A percentile compares a stretch with the other conserved stretches of the same genome.
Conservation (phyloP, 53 echinoderm and acorn worm genomes). For the Actinopyga echinites region DNA sequence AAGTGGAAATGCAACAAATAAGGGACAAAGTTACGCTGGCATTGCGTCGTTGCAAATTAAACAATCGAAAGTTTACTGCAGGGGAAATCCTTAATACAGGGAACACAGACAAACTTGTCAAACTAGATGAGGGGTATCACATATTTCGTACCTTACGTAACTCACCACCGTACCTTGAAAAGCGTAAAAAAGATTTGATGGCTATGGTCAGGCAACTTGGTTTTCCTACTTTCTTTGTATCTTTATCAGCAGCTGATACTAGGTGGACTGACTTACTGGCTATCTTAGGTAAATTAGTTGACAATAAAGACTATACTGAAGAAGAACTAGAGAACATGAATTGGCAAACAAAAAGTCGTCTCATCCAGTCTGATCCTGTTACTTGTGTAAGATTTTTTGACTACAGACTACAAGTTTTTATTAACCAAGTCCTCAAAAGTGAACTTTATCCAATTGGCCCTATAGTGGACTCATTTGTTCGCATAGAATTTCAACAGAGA, state of each 20-base stretch:
- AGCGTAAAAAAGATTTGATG: too few species aligned
- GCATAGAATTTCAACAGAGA: not conserved
- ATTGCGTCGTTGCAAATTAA: not conserved
- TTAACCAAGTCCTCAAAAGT: not conserved
- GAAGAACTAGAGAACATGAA: not conserved
- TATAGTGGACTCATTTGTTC: not conserved
- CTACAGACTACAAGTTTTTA: not conserved
- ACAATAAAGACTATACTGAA: too few species aligned
- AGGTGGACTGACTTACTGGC: too few species aligned
- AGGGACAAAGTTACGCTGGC: not conserved
- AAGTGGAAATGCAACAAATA: not conserved
- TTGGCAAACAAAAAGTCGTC: not conserved
- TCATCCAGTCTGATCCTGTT: not conserved
- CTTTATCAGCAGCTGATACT: too few species aligned
- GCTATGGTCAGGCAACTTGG: too few species aligned
- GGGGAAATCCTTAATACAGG: not conserved
- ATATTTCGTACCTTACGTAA: not conserved
- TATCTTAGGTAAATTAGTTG: too few species aligned
- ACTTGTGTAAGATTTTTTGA: too few species aligned
- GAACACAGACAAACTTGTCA: not conserved
- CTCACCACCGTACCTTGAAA: too few species aligned
- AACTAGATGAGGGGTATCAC: slow-evolving; percentile 10
- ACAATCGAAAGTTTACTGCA: not conserved
- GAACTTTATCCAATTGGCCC: not conserved
- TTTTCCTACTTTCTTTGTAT: not conserved